Percentiles rank a stretch among this genome's conserved stretches.
phyloP scores from a whole-genome alignment of 1,140 invertebrate genomes.

The Conopomorpha cramerella region DNA sequence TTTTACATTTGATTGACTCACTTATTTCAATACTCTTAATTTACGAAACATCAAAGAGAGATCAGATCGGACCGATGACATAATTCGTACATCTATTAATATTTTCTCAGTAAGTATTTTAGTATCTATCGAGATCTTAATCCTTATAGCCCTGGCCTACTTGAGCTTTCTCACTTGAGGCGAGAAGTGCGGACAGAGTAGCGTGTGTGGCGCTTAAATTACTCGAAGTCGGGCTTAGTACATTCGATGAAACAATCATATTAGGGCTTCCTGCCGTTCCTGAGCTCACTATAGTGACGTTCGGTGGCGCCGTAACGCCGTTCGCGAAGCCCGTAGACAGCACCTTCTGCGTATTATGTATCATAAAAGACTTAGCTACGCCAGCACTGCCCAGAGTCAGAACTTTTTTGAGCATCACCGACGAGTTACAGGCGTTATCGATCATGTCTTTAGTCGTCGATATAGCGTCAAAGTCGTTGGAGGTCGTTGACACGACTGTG shows the following conservation, averaged over 20 bases:
- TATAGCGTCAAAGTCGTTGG: slow-evolving; percentile 35
- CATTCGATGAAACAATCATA: slow-evolving; percentile 4
- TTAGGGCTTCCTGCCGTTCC: slow-evolving; percentile 16
- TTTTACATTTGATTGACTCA: too few relatives aligned
- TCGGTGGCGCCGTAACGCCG: slow-evolving; percentile 35
- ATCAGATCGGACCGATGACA: too few relatives aligned
- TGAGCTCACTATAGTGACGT: slow-evolving; percentile 49
- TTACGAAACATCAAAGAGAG: too few relatives aligned
- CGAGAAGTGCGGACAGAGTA: slow-evolving; percentile 46
- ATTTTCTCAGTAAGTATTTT: too few relatives aligned
- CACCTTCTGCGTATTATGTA: slow-evolving; percentile 57
- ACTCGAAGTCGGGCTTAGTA: slow-evolving; percentile 19
- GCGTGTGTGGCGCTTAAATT: slow-evolving; percentile 55
- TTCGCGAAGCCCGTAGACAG: slow-evolving; percentile 49
- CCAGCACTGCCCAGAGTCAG: slow-evolving; percentile 51
- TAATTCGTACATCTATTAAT: too few relatives aligned
- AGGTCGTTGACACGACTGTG: slow-evolving; percentile 20
- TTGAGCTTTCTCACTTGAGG: slow-evolving; percentile 28
- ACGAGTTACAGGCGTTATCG: slow-evolving; percentile 54
- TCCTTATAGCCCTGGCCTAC: slow-evolving; percentile 34
- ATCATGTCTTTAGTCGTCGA: slow-evolving; percentile 56
- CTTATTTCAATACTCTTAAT: too few relatives aligned
- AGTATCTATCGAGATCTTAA: slow-evolving; percentile 11
- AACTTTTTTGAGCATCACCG: slow-evolving; percentile 57
- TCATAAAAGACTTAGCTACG: slow-evolving; percentile 51